Evolutionary conservation across 1,140 invertebrate genomes (phyloP), one percentile per base, ranked within the genome.

Genomic region (Papilio xuthus): DNA sequence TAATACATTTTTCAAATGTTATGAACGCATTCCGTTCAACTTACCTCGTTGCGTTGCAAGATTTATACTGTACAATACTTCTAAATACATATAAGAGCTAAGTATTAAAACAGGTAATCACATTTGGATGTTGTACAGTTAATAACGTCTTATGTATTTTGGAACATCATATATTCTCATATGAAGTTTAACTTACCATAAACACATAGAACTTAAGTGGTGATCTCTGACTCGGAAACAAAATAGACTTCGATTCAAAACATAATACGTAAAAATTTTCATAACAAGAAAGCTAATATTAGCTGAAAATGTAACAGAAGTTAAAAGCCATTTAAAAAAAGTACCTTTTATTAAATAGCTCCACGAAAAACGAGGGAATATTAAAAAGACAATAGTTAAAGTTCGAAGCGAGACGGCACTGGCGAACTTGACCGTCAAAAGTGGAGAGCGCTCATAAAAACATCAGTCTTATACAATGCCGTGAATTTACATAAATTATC

Each of bases 401-500:
- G 88, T 91, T 93, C 90, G 89, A 83, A 86, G 85, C 84, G 83
- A 28, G 60, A 82, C 80, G 74, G 32, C 32, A 7, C 32, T 6
- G 32, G 82, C 86, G 92, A 93, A 93, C 91, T 94, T 94, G 91
- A 94, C 91, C 90, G 88, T 85, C 89, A 88, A 92, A 93, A 90
- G 85, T 86, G 87, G 88, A 90, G 86, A 84, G 84, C 84, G 85
- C 83, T 88, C 88, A 91, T 91, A 92, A 92, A 89, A 89, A 87
- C 88, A 90, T 90, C 90, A 90, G 82, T 90, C 84, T 91, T 91
- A 86, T 89, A 88, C 89, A 89, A 91, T 92, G 91, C 91, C 87
- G 90, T 89, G 85, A 88, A 92, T 93, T 93, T 93, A 93, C 92
- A 93, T 93, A 93, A 93, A 93, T 93, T 92, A 93, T 93, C 86